Percentiles rank a stretch among this genome's conserved stretches.
phyloP scores from a whole-genome alignment of 2,797 vertebrate genomes.

The Todus mexicanus region DNA sequence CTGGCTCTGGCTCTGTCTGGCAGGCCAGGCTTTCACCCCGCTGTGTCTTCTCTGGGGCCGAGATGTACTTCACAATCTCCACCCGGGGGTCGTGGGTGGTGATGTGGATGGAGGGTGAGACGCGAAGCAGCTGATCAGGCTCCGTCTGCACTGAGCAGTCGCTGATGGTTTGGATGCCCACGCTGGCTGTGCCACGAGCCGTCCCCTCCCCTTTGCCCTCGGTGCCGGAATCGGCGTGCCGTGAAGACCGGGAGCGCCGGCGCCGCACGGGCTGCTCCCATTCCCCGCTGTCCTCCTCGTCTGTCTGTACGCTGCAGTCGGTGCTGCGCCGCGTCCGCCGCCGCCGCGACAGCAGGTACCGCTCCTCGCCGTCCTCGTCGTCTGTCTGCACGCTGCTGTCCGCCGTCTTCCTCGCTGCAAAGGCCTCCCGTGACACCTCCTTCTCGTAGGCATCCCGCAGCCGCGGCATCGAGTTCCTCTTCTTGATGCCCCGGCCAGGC shows the following conservation, averaged over 20 bases:
- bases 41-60: slow-evolving; percentile 93
- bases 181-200: slow-evolving; percentile 82
- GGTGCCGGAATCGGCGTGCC: slow-evolving; percentile 83
- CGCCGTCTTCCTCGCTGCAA: slow-evolving; percentile 79
- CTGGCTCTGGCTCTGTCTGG: slow-evolving; percentile 93
- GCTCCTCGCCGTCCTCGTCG: slow-evolving; percentile 93
- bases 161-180: slow-evolving; percentile 95
- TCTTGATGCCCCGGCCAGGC: slow-evolving; percentile 82
- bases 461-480: slow-evolving; percentile 96
- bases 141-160: slow-evolving; percentile 98
- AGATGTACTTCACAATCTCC: slow-evolving; percentile 95
- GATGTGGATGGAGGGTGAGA: slow-evolving; percentile 95
- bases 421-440: slow-evolving; percentile 78
- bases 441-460: slow-evolving; percentile 88
- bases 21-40: slow-evolving; percentile 96
- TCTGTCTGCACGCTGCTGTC: slow-evolving; percentile 98
- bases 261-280: slow-evolving; percentile 97
- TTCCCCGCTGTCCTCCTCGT: slow-evolving; percentile 94
- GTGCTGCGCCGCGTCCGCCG: slow-evolving; percentile 89
- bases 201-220: slow-evolving; percentile 84
- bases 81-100: slow-evolving; percentile 92
- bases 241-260: slow-evolving; percentile 86
- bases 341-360: slow-evolving; percentile 87
- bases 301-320: slow-evolving; percentile 97
- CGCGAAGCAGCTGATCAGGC: slow-evolving; percentile 86